Percentiles rank a stretch among this genome's conserved stretches.
phyloP scores from a whole-genome alignment of 2,797 vertebrate species.

The Lutjanus campechanus region DNA sequence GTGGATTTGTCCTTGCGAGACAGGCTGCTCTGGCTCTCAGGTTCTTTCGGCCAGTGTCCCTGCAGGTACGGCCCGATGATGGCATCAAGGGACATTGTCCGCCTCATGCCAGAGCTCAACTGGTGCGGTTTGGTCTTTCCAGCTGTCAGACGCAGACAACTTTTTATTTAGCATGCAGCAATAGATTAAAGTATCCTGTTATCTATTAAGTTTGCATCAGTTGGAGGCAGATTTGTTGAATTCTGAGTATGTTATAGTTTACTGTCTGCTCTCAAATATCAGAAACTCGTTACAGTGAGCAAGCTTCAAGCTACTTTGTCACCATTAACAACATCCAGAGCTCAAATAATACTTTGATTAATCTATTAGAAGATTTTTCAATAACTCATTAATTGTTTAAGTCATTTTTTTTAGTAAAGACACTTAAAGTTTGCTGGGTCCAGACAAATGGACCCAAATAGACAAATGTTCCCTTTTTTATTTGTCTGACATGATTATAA shows the following conservation, averaged over 20 bases:
- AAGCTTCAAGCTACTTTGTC: neutral
- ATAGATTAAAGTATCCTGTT: neutral
- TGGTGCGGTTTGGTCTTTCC: slow-evolving; percentile 83
- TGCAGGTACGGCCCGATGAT: slow-evolving; percentile 91
- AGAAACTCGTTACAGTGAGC: neutral
- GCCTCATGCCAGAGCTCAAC: slow-evolving; percentile 84
- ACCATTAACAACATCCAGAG: neutral
- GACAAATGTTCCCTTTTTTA: neutral
- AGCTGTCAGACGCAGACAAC: slow-evolving; percentile 56
- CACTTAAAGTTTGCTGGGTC: neutral
- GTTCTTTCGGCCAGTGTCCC: slow-evolving; percentile 92
- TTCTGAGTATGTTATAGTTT: neutral
- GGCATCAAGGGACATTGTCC: slow-evolving; percentile 90
- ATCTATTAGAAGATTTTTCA: neutral
- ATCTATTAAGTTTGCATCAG: neutral
- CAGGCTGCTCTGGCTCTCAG: slow-evolving; percentile 76
- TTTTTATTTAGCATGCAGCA: slow-evolving; percentile 8
- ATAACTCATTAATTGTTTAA: neutral
- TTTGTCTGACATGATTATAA: neutral
- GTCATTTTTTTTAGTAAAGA: neutral
- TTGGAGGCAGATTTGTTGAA: neutral
- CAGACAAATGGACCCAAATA: no score
- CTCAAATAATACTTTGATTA: neutral
- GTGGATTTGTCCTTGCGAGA: slow-evolving; percentile 90
- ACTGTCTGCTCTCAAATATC: neutral